Base-by-base conservation (phyloP, 2,888 invertebrate genomes). In the Eucera pruinosa region DNA sequence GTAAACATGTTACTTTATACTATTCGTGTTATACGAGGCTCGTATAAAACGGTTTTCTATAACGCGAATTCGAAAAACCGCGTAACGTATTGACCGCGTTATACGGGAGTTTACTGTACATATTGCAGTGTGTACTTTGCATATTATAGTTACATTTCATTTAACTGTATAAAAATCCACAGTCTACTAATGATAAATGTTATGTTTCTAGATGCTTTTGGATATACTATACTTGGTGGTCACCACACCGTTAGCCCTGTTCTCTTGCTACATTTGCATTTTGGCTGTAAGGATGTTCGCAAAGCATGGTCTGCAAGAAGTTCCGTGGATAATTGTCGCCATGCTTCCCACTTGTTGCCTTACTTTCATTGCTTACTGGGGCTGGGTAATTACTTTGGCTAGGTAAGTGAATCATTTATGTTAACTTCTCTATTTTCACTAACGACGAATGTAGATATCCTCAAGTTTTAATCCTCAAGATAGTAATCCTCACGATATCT, bases 281-380 rank as follows among this genome's bases (percentile, higher is more conserved):
- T 78, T 90, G 41, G 89, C 91, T 15, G 55, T 91, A n/a, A 90
- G 86, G 65, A 84, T 91, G 82, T 74, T 91, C 7, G 55, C 89
- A 39, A 88, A 89, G 68, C 89, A 83, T 47, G 86, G 90, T 25
- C 73, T 91, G 50, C 85, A 89, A 64, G 89, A 91, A 47, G 87
- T 92, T 45, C 92, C 92, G 1, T 92, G 92, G 92, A 87, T 89
- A 81, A 88, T 91, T 50, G 85, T 92, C 13, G 91, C 91, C 2
- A 91, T 92, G 90, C 74, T 92, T 6, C 92, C 92, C 5, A 92
- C 92, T 9, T 92, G 92, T 62, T 89, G 88, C 13, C 74, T 92
- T 9, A 92, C 91, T 9, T 79, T 92, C 20, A 86, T 91, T 18
- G 92, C 92, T 33, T 92, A 92, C 68, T 92, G 91, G 91, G 90